These are phyloP conservation scores for Cantharis rufa DNA, from an alignment of 2,888 invertebrate species.

Conservation along the genomic window DNA sequence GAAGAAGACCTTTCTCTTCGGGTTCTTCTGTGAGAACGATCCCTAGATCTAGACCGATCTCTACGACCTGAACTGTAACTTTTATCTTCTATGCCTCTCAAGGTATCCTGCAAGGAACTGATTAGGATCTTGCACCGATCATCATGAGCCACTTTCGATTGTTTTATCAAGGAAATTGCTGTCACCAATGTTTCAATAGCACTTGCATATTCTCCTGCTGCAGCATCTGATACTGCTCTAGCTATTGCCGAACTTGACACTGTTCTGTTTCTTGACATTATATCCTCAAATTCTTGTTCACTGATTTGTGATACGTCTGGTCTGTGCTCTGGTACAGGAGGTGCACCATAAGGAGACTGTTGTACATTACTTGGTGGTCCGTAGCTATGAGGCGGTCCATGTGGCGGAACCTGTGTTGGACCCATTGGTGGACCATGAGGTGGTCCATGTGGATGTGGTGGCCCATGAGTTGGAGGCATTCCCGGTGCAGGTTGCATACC, in stretches of 20 bases:
- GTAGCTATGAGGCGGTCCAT: constrained; percentile 61
- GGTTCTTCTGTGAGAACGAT: constrained; percentile 51
- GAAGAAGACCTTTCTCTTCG: constrained; percentile 54
- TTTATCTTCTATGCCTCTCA: constrained; percentile 97
- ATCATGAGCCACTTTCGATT: constrained; percentile 90
- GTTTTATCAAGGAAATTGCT: constrained; percentile 97
- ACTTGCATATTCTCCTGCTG: constrained; percentile 95
- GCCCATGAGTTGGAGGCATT: constrained; percentile 70
- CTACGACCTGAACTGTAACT: constrained; percentile 81
- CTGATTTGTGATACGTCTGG: constrained; percentile 69
- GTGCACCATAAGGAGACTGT: constrained; percentile 63
- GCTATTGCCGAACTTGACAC: constrained; percentile 98
- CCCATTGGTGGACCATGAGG: constrained; percentile 68
- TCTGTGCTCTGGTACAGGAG: constrained; percentile 62
- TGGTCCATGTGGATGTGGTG: constrained; percentile 66
- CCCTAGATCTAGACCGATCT: constrained; percentile 59
- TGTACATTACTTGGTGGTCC: constrained; percentile 57
- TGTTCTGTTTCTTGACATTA: constrained; percentile 95
- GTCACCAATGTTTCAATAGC: constrained; percentile 99
- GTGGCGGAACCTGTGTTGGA: constrained; percentile 56
- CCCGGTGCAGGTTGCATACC: constrained; percentile 54
- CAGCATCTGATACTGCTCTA: constrained; percentile 95
- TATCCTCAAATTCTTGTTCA: constrained; percentile 98
- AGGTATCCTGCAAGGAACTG: constrained; percentile 93
- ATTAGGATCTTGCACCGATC: constrained; percentile 98